These are phyloP conservation scores for Syrmaticus mikado DNA, from an alignment of 2,113 vertebrate genomes.

Conservation along the genomic window DNA sequence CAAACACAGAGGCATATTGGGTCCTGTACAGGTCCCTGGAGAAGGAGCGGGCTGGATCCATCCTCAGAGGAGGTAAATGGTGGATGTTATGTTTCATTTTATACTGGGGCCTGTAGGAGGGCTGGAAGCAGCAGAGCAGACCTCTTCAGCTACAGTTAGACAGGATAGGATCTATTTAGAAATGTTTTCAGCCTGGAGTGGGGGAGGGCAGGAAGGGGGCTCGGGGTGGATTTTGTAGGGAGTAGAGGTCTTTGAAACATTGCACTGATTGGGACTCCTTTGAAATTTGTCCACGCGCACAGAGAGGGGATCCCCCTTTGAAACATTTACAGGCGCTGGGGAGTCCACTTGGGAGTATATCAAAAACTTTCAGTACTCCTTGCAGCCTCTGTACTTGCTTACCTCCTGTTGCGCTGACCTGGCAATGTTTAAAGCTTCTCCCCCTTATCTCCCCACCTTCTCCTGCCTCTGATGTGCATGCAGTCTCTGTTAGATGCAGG, in stretches of 20 bases:
- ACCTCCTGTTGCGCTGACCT: conserved; percentile 51
- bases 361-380: conserved; percentile 50
- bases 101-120: not conserved
- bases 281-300: conserved; percentile 51
- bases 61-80: conserved; percentile 32
- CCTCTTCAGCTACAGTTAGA: conserved; percentile 1
- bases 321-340: conserved; percentile 49
- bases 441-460: not conserved
- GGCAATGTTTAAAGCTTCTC: conserved; percentile 36
- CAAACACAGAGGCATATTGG: conserved; percentile 34
- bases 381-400: conserved; percentile 42
- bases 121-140: conserved; percentile 17
- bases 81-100: conserved; percentile 52
- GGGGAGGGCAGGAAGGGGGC: not conserved
- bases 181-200: not conserved
- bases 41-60: conserved; percentile 31
- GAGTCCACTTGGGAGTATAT: conserved; percentile 48
- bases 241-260: conserved; percentile 54
- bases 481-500: not conserved
- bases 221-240: not conserved
- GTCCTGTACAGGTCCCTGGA: conserved; percentile 19
- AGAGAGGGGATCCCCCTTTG: conserved; percentile 54
- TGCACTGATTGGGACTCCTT: conserved; percentile 34
- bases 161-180: conserved; percentile 54
- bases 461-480: conserved; percentile 30